Percentiles rank a stretch among this genome's conserved stretches.
phyloP scores from a whole-genome alignment of 2,113 vertebrate species.

The Brachyhypopomus gauderio region DNA sequence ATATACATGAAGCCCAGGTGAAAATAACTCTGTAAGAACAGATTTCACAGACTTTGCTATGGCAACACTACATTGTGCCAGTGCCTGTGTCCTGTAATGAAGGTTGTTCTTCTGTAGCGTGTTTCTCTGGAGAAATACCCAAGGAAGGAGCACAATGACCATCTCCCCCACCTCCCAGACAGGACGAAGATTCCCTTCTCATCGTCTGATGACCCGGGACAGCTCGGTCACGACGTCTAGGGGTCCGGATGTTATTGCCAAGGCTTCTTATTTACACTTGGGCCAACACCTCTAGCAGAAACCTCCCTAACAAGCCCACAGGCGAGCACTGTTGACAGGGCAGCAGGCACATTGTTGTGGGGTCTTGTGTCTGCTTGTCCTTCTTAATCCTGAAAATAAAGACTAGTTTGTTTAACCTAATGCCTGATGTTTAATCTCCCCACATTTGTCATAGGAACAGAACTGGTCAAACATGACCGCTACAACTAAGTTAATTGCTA shows the following conservation, averaged over 20 bases:
- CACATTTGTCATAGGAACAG: not conserved
- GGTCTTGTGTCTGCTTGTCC: not conserved
- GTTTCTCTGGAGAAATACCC: constrained; percentile 56
- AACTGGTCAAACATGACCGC: not conserved
- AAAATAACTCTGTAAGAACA: too few species aligned
- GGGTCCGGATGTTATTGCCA: not conserved
- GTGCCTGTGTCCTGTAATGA: not conserved
- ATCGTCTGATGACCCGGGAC: not conserved
- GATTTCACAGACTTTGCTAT: too few species aligned
- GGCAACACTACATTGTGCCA: too few species aligned
- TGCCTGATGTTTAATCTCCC: too few species aligned
- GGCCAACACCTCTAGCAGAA: not conserved
- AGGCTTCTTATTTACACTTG: not conserved
- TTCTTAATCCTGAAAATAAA: constrained; percentile 7
- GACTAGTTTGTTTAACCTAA: not conserved
- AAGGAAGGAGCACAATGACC: constrained; percentile 22
- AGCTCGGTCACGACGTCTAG: not conserved
- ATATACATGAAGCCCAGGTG: too few species aligned
- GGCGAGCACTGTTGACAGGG: not conserved
- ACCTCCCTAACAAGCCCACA: not conserved
- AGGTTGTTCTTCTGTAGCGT: constrained; percentile 50
- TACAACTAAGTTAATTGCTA: too few species aligned
- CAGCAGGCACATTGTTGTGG: not conserved
- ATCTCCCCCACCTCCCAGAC: constrained; percentile 24
- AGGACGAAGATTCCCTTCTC: constrained; percentile 30